Evolutionary conservation across 2,888 invertebrate genomes (phyloP), one percentile per base, ranked within the genome.

Genomic region (Tetrapedia diversipes): DNA sequence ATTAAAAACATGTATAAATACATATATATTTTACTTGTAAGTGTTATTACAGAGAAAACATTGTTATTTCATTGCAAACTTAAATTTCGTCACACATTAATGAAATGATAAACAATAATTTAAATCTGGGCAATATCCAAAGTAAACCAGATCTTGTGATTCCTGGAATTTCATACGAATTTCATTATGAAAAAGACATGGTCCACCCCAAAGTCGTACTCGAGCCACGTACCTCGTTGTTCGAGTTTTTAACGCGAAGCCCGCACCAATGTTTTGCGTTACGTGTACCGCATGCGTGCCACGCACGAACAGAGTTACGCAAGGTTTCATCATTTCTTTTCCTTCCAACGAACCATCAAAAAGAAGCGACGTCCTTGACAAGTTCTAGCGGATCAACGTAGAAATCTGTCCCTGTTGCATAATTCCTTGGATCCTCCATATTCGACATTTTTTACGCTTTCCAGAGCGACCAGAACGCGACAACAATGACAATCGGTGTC

Each of bases 251-350:
- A 47, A 29, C 53, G 22, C 53, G 53, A 65, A 45, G 45, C 63
- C 57, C 53, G 59, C 24, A 67, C 29, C 56, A 27, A 39, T 71
- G 54, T 69, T 74, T 81, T 64, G 71, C 47, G 8, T 24, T 49
- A 22, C 53, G 45, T 54, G 75, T 74, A 69, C 65, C 63, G 43
- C 67, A 64, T 79, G 69, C 69, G 71, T 80, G 79, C 60, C 71
- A 64, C 57, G 65, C 69, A 77, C 76, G 51, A 80, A 67, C 45
- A 67, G 53, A 68, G 76, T 83, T 81, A 83, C 79, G 67, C 70
- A 75, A 81, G 77, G 37, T 16, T 61, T 53, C 19, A 32, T 47
- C 24, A 64, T 34, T 54, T 59, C 70, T 56, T 59, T 47, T 14
- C 45, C 6, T 41, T 66, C 39, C 63, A 74, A 47, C 39, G 29